phyloP scores from a whole-genome alignment of 2,888 invertebrate genomes.

The Cotesia congregata region DNA sequence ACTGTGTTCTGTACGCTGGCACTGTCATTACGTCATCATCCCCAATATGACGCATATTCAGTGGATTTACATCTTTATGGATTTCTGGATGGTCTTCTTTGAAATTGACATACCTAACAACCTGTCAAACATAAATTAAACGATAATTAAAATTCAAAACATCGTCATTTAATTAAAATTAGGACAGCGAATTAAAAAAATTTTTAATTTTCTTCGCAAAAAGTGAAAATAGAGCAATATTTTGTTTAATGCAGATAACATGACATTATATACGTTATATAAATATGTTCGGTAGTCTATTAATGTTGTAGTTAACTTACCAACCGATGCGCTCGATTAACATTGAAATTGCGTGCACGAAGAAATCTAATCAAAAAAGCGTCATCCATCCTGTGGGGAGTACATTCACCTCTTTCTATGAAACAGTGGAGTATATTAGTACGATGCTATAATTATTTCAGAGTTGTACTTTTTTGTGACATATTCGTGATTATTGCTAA shows the following conservation, averaged over 20 bases:
- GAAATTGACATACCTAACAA: slow-evolving; percentile 83
- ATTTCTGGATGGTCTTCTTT: slow-evolving; percentile 80
- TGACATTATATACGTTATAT: not conserved
- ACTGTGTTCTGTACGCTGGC: slow-evolving; percentile 83
- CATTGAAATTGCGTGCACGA: slow-evolving; percentile 80
- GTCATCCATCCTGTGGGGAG: slow-evolving; percentile 83
- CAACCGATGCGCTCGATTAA: slow-evolving; percentile 81
- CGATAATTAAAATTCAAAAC: slow-evolving; percentile 43
- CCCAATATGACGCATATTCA: slow-evolving; percentile 77
- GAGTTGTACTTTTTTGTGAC: slow-evolving; percentile 35
- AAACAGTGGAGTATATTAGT: slow-evolving; percentile 54
- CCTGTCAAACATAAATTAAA: slow-evolving; percentile 67
- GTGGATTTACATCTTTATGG: slow-evolving; percentile 78
- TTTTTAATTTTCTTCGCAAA: too few species aligned
- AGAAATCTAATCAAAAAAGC: slow-evolving; percentile 81
- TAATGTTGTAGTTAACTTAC: slow-evolving; percentile 71
- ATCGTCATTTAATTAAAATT: slow-evolving; percentile 17
- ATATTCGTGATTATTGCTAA: slow-evolving; percentile 4
- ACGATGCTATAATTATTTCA: slow-evolving; percentile 29
- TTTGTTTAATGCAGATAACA: not conserved
- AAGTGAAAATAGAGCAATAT: not conserved
- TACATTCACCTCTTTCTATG: slow-evolving; percentile 82
- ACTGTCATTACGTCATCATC: slow-evolving; percentile 80
- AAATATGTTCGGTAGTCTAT: not conserved
- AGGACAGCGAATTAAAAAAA: not conserved